phyloP scores from a whole-genome alignment of 2,888 invertebrate genomes.

The Omphaloscelis lunosa region DNA sequence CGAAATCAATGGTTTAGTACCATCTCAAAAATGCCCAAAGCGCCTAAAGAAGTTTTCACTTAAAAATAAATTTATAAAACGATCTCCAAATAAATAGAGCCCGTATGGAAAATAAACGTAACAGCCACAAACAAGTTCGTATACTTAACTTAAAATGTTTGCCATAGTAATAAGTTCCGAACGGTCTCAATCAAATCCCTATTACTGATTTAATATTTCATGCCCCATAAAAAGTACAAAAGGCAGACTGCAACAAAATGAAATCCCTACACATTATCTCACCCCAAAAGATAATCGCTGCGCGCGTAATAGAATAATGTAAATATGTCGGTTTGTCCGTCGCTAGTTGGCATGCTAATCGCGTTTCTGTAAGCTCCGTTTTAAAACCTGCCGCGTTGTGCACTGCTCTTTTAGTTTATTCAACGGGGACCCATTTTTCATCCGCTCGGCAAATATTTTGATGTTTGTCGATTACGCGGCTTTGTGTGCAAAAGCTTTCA shows the following conservation, averaged over 20 bases:
- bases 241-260: slow-evolving; percentile 76
- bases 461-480: slow-evolving; percentile 79
- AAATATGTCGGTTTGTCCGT: slow-evolving; percentile 80
- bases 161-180: slow-evolving; percentile 31
- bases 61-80: too few relatives aligned
- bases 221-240: slow-evolving; percentile 68
- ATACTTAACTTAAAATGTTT: slow-evolving; percentile 3
- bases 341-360: slow-evolving; percentile 86
- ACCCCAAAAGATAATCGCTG: slow-evolving; percentile 87
- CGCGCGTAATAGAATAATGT: slow-evolving; percentile 88
- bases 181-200: slow-evolving; percentile 58
- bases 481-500: slow-evolving; percentile 77
- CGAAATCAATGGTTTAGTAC: too few relatives aligned
- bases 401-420: slow-evolving; percentile 79
- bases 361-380: slow-evolving; percentile 82
- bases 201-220: slow-evolving; percentile 65
- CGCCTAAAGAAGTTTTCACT: too few relatives aligned
- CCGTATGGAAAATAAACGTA: not conserved
- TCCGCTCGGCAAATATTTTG: slow-evolving; percentile 88
- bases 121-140: not conserved
- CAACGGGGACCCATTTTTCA: slow-evolving; percentile 84
- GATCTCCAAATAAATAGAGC: not conserved
- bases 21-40: too few relatives aligned
- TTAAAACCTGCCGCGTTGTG: slow-evolving; percentile 85
- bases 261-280: slow-evolving; percentile 83